These are phyloP conservation scores for Ricordea florida DNA, from an alignment of 92 coral and sea anemone genomes.

Conservation along the genomic window DNA sequence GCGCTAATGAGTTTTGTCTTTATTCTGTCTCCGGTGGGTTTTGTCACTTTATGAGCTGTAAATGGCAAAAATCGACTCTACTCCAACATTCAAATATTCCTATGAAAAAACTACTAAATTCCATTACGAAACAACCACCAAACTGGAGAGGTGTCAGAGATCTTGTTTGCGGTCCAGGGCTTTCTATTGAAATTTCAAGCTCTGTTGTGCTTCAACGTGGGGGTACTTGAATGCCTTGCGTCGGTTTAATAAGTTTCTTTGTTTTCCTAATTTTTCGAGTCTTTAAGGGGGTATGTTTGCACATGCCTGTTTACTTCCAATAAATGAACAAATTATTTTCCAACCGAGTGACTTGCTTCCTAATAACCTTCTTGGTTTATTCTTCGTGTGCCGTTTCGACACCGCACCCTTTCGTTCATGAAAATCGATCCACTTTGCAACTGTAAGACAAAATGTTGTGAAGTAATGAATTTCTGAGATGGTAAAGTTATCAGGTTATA, in stretches of 20 bases:
- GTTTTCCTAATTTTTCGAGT: conserved; percentile 72
- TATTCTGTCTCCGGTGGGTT: conserved; percentile 64
- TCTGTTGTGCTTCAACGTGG: conserved; percentile 78
- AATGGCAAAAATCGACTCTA: background rate
- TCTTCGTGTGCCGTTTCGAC: background rate
- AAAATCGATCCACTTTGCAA: too few species aligned
- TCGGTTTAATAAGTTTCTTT: conserved; percentile 65
- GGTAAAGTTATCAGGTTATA: too few species aligned
- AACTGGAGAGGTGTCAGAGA: conserved; percentile 45
- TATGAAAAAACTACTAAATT: conserved; percentile 17
- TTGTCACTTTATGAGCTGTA: conserved; percentile 5
- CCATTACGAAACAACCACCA: too few species aligned
- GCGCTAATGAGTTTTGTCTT: conserved; percentile 56
- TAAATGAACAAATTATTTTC: conserved; percentile 51
- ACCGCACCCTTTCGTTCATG: too few species aligned
- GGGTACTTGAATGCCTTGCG: conserved; percentile 69
- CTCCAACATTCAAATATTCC: conserved; percentile 4
- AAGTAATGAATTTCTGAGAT: too few species aligned
- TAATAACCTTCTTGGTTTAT: conserved; percentile 22
- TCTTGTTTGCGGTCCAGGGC: conserved; percentile 33
- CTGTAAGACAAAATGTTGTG: too few species aligned
- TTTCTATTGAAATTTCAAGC: conserved; percentile 53
- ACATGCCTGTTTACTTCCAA: conserved; percentile 49
- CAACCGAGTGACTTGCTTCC: background rate
- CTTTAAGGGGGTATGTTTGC: conserved; percentile 89